Evolutionary conservation across 2,797 vertebrate species (phyloP), one percentile per base, ranked within the genome.

Genomic region (Ceyx erithaca): DNA sequence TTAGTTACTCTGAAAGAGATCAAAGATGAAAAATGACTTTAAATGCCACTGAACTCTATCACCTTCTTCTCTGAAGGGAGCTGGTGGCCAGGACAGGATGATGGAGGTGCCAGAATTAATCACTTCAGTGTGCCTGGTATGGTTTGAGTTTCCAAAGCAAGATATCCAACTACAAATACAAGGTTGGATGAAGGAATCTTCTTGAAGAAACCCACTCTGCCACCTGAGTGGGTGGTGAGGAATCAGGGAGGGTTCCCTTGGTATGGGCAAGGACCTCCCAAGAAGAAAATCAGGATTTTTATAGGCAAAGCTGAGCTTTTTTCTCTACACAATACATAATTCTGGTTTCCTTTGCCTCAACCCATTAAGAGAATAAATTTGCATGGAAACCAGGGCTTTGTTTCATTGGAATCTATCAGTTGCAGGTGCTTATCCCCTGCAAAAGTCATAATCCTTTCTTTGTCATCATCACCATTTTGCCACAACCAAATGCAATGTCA

Each of bases 361-460:
- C 7, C 43, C 3, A 21, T 9, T 14, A 5, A 57, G 1, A 10
- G 59, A 45, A 55, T 11, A 18, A 72, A 80, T 61, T 4, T 79
- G 33, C 57, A 75, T 33, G 35, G 52, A 80, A 80, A 45, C 26
- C 12, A 88, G 59, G 35, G 54, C 40, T 54, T 68, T 43, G 6
- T 92, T 90, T 31, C 3, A 15, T 2, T 49, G 46, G 68, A 57
- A 64, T 62, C 45, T 58, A 45, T 41, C 30, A 7, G 23, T 31
- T 66, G 48, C 70, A 94, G 90, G 63, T 68, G 67, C 51, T 85
- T 45, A 62, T 54, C 79, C 84, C 64, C 46, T 37, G 26, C 72
- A 84, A 15, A 55, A 90, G 63, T 52, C 90, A 85, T 87, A 92
- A 89, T 89, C 87, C 54, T 52, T 23, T 13, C 71, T 93, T 84